Conservation (phyloP, 2,113 vertebrate species). For the Datnioides undecimradiatus region DNA sequence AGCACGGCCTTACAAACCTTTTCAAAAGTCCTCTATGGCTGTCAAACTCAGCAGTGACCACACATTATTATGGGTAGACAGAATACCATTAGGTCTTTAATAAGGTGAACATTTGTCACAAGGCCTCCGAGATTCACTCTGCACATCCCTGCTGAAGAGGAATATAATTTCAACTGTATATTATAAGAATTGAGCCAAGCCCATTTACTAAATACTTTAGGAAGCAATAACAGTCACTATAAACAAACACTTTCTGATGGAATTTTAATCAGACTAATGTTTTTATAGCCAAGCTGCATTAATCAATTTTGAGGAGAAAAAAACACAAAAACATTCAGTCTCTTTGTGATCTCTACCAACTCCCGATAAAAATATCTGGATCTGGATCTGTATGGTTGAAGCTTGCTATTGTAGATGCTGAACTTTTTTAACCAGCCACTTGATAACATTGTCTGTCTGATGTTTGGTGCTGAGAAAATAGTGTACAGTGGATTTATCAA, state of each 20-base stretch:
- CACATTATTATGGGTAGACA: conserved; percentile 8
- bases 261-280: conserved; percentile 28
- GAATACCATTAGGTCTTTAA: conserved; percentile 32
- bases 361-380: conserved; percentile 26
- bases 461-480: conserved; percentile 39
- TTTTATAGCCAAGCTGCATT: conserved; percentile 15
- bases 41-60: conserved; percentile 41
- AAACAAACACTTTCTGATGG: not conserved
- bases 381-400: conserved; percentile 27
- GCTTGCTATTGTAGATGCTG: not conserved
- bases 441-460: conserved; percentile 35
- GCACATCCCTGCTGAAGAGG: conserved; percentile 12
- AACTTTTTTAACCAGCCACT: conserved; percentile 7
- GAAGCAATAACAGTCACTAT: not conserved
- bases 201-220: not conserved
- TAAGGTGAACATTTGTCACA: conserved; percentile 16
- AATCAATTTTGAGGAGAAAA: not conserved
- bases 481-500: conserved; percentile 27
- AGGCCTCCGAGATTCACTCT: not conserved
- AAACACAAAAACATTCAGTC: conserved; percentile 6
- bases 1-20: conserved; percentile 44
- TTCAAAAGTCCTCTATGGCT: conserved; percentile 22
- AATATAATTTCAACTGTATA: conserved; percentile 19
- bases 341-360: conserved; percentile 16
- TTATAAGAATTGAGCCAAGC: conserved; percentile 15